A percentile compares a stretch with the other conserved stretches of the same genome.
phyloP scores from a whole-genome alignment of 2,888 invertebrate genomes.

The Mythimna albipuncta region DNA sequence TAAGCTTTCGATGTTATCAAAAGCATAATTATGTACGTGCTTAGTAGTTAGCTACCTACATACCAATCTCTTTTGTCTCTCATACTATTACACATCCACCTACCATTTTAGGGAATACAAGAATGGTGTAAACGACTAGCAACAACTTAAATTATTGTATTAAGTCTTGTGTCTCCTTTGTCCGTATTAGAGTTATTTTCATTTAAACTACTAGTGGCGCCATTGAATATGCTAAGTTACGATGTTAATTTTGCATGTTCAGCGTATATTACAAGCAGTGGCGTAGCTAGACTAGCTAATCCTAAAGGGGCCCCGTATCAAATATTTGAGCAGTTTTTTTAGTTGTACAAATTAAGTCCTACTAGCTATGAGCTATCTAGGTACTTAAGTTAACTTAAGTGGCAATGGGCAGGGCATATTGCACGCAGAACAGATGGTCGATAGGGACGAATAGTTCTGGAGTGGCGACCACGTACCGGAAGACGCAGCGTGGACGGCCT shows the following conservation, averaged over 20 bases:
- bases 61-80: constrained; percentile 26
- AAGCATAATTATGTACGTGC: too few relatives aligned
- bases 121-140: constrained; percentile 5
- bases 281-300: too few relatives aligned
- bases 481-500: too few relatives aligned
- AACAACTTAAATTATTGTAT: constrained; percentile 29
- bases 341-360: too few relatives aligned
- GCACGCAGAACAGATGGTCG: too few relatives aligned
- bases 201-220: constrained; percentile 40
- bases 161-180: constrained; percentile 26
- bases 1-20: not conserved
- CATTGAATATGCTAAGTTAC: constrained; percentile 43
- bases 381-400: too few relatives aligned
- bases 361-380: too few relatives aligned
- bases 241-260: constrained; percentile 49
- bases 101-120: constrained; percentile 27
- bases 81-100: constrained; percentile 23
- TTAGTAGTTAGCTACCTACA: constrained; percentile 22
- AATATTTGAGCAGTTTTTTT: too few relatives aligned
- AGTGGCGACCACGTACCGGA: too few relatives aligned
- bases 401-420: too few relatives aligned
- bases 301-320: too few relatives aligned
- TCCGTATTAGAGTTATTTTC: constrained; percentile 32
- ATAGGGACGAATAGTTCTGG: too few relatives aligned
- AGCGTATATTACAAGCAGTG: constrained; percentile 33